Evolutionary conservation across 2,888 invertebrate genomes (phyloP).

Genomic region (Pachycephus smyrnensis): DNA sequence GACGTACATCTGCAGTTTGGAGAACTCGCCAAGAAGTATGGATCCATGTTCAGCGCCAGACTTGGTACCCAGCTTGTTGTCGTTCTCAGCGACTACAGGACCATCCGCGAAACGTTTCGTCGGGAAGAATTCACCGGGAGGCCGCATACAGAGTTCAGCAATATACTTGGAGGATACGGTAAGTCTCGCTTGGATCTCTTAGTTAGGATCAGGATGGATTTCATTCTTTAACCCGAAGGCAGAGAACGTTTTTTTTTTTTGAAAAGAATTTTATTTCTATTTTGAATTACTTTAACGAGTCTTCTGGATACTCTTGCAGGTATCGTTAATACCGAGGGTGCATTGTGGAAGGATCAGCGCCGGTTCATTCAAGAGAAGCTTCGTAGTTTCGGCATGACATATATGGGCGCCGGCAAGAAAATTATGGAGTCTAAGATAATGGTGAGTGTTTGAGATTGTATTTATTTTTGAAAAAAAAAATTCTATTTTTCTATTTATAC

Average conservation of each 20-base stretch:
- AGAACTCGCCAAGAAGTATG: conserved; percentile 82
- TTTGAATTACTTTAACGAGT: not conserved
- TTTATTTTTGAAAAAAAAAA: conserved; percentile 36
- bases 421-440: conserved; percentile 88
- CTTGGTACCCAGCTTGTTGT: conserved; percentile 87
- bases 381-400: conserved; percentile 89
- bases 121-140: conserved; percentile 90
- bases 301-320: conserved; percentile 71
- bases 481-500: conserved; percentile 5
- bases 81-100: conserved; percentile 87
- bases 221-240: conserved; percentile 7
- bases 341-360: conserved; percentile 91
- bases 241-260: conserved; percentile 33
- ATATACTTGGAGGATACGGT: conserved; percentile 91
- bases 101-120: conserved; percentile 87
- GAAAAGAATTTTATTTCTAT: conserved; percentile 22
- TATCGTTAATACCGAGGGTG: conserved; percentile 89
- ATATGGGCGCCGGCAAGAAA: conserved; percentile 82
- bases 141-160: conserved; percentile 87
- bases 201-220: not conserved
- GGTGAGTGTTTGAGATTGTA: conserved; percentile 69
- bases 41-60: conserved; percentile 83
- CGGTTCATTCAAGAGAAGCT: conserved; percentile 88
- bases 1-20: conserved; percentile 82
- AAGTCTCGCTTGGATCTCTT: conserved; percentile 70